Percentiles rank a stretch among this genome's conserved stretches.
These are phyloP conservation scores for Strigamia crassipes DNA, from an alignment of 2,888 invertebrate genomes.

Conservation along the genomic window DNA sequence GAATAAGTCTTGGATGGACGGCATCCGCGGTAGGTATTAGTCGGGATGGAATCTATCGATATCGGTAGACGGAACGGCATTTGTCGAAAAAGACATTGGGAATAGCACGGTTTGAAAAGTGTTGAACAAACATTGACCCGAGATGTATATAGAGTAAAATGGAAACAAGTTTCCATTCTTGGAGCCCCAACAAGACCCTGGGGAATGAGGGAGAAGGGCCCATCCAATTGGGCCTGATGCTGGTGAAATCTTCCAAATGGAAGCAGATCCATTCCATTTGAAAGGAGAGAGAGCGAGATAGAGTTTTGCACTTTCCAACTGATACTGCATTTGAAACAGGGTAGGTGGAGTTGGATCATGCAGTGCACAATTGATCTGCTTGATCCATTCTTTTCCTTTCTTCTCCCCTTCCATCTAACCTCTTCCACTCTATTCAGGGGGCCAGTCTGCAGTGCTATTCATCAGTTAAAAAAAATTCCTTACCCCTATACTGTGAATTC, in stretches of 20 bases:
- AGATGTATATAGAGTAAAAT: background rate
- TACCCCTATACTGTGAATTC: conserved; percentile 14
- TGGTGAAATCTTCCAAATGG: conserved; percentile 24
- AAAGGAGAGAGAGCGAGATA: background rate
- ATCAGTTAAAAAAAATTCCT: background rate
- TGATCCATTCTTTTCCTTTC: conserved; percentile 20
- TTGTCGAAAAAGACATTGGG: too few species aligned
- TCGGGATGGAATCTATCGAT: too few species aligned
- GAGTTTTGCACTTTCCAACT: conserved; percentile 9
- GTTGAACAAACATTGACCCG: conserved; percentile 14
- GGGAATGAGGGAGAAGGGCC: background rate
- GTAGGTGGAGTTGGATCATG: conserved; percentile 13
- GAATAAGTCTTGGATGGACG: too few species aligned
- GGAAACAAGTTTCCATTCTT: background rate
- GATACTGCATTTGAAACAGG: conserved; percentile 10
- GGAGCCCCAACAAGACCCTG: background rate
- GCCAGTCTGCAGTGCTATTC: background rate
- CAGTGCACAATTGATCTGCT: conserved; percentile 22
- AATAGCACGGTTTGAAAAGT: background rate
- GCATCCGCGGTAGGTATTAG: too few species aligned
- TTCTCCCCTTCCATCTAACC: background rate
- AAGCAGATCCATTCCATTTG: conserved; percentile 16
- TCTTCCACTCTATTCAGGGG: background rate
- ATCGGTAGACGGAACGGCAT: too few species aligned
- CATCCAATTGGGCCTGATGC: conserved; percentile 33